Conservation (phyloP, 2,888 invertebrate species). For the Drosophila subquinaria region DNA sequence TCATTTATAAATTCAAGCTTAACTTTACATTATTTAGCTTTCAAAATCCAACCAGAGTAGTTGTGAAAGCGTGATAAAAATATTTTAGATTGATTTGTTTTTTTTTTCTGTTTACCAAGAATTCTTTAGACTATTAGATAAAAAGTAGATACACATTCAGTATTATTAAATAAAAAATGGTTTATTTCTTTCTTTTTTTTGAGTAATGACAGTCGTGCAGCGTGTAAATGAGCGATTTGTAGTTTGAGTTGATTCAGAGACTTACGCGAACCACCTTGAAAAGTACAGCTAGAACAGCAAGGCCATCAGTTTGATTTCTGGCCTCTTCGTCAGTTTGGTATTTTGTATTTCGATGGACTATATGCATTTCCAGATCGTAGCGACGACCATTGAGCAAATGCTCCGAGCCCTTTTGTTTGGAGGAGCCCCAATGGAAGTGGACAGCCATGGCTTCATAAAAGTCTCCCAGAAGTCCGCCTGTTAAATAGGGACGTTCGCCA, state of each 20-base stretch:
- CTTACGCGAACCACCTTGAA: slow-evolving; percentile 86
- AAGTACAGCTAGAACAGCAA: slow-evolving; percentile 89
- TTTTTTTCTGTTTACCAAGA: too few species aligned
- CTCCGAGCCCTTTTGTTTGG: slow-evolving; percentile 89
- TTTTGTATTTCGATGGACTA: slow-evolving; percentile 89
- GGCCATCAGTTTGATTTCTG: slow-evolving; percentile 86
- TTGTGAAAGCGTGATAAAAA: too few species aligned
- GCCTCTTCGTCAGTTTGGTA: slow-evolving; percentile 87
- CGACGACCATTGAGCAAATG: slow-evolving; percentile 84
- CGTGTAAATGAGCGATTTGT: too few species aligned
- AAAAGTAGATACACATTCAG: too few species aligned
- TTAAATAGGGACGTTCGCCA: slow-evolving; percentile 72
- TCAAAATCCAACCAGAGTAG: too few species aligned
- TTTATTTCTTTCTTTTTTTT: too few species aligned
- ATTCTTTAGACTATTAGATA: too few species aligned
- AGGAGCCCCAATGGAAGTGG: slow-evolving; percentile 90
- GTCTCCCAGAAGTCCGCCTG: slow-evolving; percentile 66
- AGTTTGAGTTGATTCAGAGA: neutral
- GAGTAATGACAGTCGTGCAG: too few species aligned
- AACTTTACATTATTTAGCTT: too few species aligned
- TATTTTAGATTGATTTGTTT: too few species aligned
- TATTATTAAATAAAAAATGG: too few species aligned
- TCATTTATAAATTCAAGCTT: too few species aligned
- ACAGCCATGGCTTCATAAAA: slow-evolving; percentile 75
- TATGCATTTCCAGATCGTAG: slow-evolving; percentile 88